A percentile compares a stretch with the other conserved stretches of the same genome.
Evolutionary conservation across 2,888 invertebrate genomes (phyloP).

Genomic region (Brachynemurus nebulosus): DNA sequence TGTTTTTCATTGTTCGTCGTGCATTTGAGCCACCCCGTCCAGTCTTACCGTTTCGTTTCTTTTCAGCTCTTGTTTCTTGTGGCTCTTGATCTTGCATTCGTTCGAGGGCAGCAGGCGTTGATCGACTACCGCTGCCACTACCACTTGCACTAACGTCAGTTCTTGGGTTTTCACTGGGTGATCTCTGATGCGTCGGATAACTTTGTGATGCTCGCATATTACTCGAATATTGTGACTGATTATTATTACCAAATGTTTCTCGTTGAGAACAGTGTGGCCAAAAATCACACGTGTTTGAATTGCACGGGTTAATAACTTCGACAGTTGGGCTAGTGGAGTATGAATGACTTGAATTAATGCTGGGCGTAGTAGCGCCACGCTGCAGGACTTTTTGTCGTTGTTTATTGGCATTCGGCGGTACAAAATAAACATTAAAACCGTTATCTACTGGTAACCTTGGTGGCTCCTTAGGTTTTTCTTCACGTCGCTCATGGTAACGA

Average conservation of each 20-base stretch:
- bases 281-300: constrained; percentile 42
- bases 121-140: constrained; percentile 1
- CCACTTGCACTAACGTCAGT: background rate
- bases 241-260: constrained; percentile 26
- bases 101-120: constrained; percentile 1
- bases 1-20: background rate
- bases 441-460: constrained; percentile 22
- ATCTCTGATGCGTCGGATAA: constrained; percentile 36
- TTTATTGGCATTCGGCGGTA: constrained; percentile 27
- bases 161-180: constrained; percentile 24
- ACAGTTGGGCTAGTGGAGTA: constrained; percentile 19
- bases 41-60: background rate
- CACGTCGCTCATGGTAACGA: constrained; percentile 25
- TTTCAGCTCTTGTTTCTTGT: background rate
- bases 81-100: constrained; percentile 1
- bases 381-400: constrained; percentile 31
- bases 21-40: background rate
- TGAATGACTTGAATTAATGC: constrained; percentile 23
- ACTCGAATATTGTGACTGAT: constrained; percentile 23
- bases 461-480: constrained; percentile 23
- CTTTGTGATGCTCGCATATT: constrained; percentile 38
- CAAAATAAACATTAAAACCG: constrained; percentile 27
- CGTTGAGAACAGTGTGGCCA: constrained; percentile 45
- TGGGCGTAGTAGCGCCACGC: constrained; percentile 35
- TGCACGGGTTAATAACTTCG: constrained; percentile 32